A percentile compares a stretch with the other conserved stretches of the same genome.
phyloP scores from a whole-genome alignment of 2,888 invertebrate genomes.

The Pachliopta kotzebuea region DNA sequence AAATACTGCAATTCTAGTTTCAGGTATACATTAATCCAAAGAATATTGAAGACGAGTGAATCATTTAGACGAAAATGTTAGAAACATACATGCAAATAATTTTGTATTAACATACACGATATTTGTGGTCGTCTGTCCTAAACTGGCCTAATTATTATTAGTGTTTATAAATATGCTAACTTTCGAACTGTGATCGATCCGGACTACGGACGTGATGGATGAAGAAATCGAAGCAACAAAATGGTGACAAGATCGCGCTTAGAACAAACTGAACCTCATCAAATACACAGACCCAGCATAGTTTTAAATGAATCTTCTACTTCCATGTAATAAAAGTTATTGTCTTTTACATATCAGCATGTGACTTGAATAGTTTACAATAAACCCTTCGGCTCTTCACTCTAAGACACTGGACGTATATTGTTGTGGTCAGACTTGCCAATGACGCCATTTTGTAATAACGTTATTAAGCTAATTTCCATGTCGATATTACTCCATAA shows the following conservation, averaged over 20 bases:
- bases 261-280: constrained; percentile 22
- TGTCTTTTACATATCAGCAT: constrained; percentile 76
- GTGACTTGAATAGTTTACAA: constrained; percentile 73
- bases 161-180: constrained; percentile 68
- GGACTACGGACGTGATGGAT: constrained; percentile 46
- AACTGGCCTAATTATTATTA: constrained; percentile 79
- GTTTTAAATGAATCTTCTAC: constrained; percentile 29
- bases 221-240: constrained; percentile 37
- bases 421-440: constrained; percentile 63
- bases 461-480: constrained; percentile 53
- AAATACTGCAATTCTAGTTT: constrained; percentile 9
- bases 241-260: constrained; percentile 45
- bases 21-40: constrained; percentile 53
- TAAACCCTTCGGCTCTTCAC: constrained; percentile 50
- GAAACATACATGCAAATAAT: constrained; percentile 51
- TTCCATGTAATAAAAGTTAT: constrained; percentile 53
- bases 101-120: constrained; percentile 60
- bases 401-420: constrained; percentile 53
- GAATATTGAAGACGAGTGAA: constrained; percentile 52
- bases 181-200: constrained; percentile 66
- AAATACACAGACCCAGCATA: constrained; percentile 4
- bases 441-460: constrained; percentile 53
- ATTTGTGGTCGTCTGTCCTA: constrained; percentile 78
- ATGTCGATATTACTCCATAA: constrained; percentile 58
- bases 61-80: constrained; percentile 42